Base-by-base conservation (phyloP, 2,888 invertebrate genomes). In the Crossocerus cetratus region DNA sequence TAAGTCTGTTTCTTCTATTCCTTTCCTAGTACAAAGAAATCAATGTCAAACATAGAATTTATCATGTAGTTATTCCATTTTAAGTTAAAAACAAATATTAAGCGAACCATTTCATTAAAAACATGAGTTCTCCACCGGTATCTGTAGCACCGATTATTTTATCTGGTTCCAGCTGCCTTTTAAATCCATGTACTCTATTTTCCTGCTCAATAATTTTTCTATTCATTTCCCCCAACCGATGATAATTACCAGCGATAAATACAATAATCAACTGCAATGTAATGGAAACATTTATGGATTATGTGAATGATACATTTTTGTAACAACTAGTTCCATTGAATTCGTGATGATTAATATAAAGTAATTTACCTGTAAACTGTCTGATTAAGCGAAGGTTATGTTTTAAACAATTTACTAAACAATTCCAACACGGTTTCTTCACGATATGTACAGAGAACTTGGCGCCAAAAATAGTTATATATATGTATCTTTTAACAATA, bases 71-170 rank as follows among this genome's bases (percentile, higher is more conserved):
- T 58, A 14, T 57, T n/a, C 1, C n/a, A 18, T 14, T 18, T n/a
- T 57, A 57, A 8, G 16, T 42, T n/a, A 58, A 23, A 57, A 23
- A 58, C 20, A 55, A 58, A 43, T 58, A 16, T n/a, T 21, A 45
- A 3, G 43, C 49, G 87, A 91, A 94, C 98, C 98, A 98, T 92
- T 97, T 96, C 86, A 98, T 96, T 23, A 98, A 92, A 88, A 97
- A 98, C 93, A 95, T 96, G 0, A 98, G 92, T 86, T 96, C 95
- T 0, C 97, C 97, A 83, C 94, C 95, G n/a, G 95, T 95, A 86
- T 98, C 94, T 18, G 97, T 97, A 0, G 96, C 97, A 2, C 98
- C 98, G 70, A 98, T 94, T 65, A 98, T 97, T 90, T 95, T 95
- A 72, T 97, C 96, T 23, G 98, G 95, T 74, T 94, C 93, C 8